Percentiles rank a stretch among this genome's conserved stretches.
phyloP scores from a whole-genome alignment of 2,113 vertebrate genomes.

The Nycticebus coucang region DNA sequence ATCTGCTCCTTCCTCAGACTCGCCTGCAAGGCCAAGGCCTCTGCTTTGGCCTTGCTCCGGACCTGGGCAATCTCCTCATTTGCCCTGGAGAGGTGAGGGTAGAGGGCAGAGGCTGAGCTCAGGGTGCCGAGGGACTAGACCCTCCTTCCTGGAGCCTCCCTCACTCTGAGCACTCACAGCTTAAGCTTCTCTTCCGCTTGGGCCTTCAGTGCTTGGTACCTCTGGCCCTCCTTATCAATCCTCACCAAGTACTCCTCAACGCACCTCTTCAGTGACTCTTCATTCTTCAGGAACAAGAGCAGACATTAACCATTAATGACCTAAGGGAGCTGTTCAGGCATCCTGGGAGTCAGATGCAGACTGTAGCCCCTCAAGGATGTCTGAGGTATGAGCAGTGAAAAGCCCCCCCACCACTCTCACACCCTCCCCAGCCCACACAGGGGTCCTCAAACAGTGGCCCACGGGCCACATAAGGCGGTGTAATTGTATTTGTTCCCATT shows the following conservation, averaged over 20 bases:
- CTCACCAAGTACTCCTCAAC: constrained; percentile 89
- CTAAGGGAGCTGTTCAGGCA: neutral
- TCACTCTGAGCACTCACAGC: neutral
- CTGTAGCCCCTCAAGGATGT: neutral
- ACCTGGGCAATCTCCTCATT: constrained; percentile 92
- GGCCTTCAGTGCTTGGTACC: constrained; percentile 93
- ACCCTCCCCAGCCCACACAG: too few relatives aligned
- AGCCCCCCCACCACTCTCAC: too few relatives aligned
- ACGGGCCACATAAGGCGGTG: too few relatives aligned
- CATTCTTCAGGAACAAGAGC: constrained; percentile 86
- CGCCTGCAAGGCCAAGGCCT: constrained; percentile 88
- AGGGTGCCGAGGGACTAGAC: neutral
- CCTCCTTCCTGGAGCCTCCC: neutral
- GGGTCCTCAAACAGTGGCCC: too few relatives aligned
- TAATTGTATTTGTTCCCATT: too few relatives aligned
- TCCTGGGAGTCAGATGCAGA: neutral
- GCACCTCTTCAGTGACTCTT: constrained; percentile 92
- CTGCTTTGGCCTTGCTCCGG: constrained; percentile 87
- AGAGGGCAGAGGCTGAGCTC: neutral
- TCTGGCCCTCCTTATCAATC: constrained; percentile 91
- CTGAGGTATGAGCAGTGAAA: neutral
- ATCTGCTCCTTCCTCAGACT: constrained; percentile 92
- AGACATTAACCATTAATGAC: fast-evolving
- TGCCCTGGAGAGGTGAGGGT: constrained; percentile 84
- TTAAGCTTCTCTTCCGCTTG: constrained; percentile 94